phyloP scores from a whole-genome alignment of 2,888 invertebrate species.

The Eupithecia subumbrata region DNA sequence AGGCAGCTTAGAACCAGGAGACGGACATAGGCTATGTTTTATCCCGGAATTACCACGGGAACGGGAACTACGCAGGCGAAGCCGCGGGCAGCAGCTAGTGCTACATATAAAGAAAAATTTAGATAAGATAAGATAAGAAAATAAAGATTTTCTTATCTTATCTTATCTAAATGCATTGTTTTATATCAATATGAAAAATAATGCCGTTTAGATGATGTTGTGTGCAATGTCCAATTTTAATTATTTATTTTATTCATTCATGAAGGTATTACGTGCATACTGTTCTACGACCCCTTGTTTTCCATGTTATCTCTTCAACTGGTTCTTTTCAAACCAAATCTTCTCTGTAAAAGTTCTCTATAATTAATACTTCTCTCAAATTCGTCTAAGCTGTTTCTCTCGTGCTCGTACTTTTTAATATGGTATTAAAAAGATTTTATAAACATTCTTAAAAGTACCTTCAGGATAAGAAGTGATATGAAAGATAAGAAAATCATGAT shows the following conservation, averaged over 20 bases:
- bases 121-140: too few relatives aligned
- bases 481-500: background rate
- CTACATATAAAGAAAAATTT: too few relatives aligned
- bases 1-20: too few relatives aligned
- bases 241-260: background rate
- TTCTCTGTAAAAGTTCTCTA: background rate
- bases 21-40: too few relatives aligned
- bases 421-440: background rate
- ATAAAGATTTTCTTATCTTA: too few relatives aligned
- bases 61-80: too few relatives aligned
- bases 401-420: too few relatives aligned
- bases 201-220: background rate
- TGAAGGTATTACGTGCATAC: background rate
- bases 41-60: too few relatives aligned
- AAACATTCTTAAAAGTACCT: background rate
- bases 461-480: background rate
- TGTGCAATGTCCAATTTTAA: background rate
- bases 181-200: background rate
- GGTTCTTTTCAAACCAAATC: background rate
- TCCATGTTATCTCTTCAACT: background rate
- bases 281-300: background rate
- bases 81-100: too few relatives aligned
- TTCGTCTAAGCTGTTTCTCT: background rate
- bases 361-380: background rate
- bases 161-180: background rate